These are phyloP conservation scores for Prionailurus viverrinus DNA, from an alignment of 2,113 vertebrate species.

Conservation along the genomic window DNA sequence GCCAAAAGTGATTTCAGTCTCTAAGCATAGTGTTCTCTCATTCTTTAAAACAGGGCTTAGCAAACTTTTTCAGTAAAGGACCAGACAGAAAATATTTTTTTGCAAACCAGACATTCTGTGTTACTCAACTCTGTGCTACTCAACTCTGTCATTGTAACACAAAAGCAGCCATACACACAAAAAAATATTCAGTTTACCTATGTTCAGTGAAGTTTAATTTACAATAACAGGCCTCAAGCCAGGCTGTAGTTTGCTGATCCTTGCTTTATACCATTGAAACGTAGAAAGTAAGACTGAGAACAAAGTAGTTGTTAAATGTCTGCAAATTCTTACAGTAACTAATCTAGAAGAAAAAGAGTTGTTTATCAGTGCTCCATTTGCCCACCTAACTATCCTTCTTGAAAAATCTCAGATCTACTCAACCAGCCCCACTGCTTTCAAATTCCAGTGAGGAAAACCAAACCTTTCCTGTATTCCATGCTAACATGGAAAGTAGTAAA, in stretches of 20 bases:
- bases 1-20: neutral
- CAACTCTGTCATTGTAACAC: neutral
- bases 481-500: neutral
- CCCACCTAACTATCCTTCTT: conserved; percentile 32
- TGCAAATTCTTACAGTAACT: conserved; percentile 17
- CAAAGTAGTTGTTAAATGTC: neutral
- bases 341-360: neutral
- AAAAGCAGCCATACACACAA: neutral
- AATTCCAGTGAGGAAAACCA: neutral
- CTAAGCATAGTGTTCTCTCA: neutral
- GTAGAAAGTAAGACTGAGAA: neutral
- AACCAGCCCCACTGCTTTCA: neutral
- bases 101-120: neutral
- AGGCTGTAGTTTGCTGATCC: neutral
- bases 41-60: neutral
- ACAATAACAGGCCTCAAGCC: neutral
- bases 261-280: neutral
- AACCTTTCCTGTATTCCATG: neutral
- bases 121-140: neutral
- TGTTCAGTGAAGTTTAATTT: neutral
- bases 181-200: neutral
- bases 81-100: neutral
- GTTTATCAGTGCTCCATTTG: neutral
- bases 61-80: neutral
- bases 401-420: neutral